These are phyloP conservation scores for Druceiella hillmani DNA, from an alignment of 2,888 invertebrate species.

Conservation along the genomic window DNA sequence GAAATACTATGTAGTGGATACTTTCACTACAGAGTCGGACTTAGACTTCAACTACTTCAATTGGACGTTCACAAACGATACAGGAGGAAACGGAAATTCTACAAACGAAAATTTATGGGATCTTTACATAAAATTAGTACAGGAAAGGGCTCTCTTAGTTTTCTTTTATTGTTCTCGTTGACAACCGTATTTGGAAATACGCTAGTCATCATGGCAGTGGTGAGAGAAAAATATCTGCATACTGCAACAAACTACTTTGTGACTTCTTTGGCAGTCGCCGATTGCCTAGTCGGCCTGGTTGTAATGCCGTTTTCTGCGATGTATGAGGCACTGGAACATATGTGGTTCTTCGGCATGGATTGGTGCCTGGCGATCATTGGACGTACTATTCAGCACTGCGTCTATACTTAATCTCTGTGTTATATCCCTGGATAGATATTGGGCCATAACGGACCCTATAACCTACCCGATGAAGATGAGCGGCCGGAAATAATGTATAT, in stretches of 20 bases:
- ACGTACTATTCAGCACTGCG: conserved; percentile 95
- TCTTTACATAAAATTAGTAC: conserved; percentile 43
- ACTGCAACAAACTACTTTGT: conserved; percentile 98
- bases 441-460: conserved; percentile 98
- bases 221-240: conserved; percentile 87
- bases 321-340: conserved; percentile 82
- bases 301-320: conserved; percentile 97
- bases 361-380: conserved; percentile 97
- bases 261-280: conserved; percentile 93
- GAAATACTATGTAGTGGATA: too few relatives aligned
- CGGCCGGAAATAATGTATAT: conserved; percentile 67
- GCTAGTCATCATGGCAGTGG: conserved; percentile 89
- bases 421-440: conserved; percentile 93
- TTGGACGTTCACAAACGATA: conserved; percentile 33
- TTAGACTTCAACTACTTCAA: too few relatives aligned
- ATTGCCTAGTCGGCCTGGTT: conserved; percentile 91
- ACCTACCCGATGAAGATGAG: conserved; percentile 96
- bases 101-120: conserved; percentile 38
- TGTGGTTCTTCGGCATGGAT: conserved; percentile 91
- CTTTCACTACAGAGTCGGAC: too few relatives aligned
- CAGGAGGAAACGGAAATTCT: conserved; percentile 32
- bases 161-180: conserved; percentile 82
- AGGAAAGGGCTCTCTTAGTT: conserved; percentile 68
- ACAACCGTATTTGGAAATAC: conserved; percentile 94
- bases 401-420: conserved; percentile 97